phyloP scores from a whole-genome alignment of 2,797 vertebrate genomes.

The Amblyopsis hoosieri region DNA sequence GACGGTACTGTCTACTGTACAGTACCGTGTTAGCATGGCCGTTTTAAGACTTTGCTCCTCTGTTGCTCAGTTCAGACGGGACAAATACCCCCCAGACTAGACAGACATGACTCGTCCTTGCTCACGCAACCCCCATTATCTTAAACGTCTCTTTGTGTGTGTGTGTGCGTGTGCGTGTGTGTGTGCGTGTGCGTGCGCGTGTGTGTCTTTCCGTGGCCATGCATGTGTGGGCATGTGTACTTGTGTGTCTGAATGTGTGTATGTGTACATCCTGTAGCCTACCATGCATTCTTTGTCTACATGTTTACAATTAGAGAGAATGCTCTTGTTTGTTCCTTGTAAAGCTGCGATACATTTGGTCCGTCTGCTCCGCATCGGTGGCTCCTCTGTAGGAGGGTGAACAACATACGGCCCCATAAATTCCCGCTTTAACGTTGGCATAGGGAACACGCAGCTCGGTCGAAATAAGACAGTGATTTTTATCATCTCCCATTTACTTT shows the following conservation, averaged over 20 bases:
- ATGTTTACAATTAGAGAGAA: constrained; percentile 31
- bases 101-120: background rate
- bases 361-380: background rate
- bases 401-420: background rate
- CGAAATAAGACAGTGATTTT: background rate
- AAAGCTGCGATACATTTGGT: constrained; percentile 5
- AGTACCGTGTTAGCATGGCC: background rate
- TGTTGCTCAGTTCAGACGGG: constrained; percentile 3
- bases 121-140: constrained; percentile 18
- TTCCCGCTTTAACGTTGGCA: background rate
- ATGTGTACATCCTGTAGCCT: constrained; percentile 11
- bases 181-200: background rate
- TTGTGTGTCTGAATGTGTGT: background rate
- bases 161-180: constrained; percentile 8
- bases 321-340: constrained; percentile 17
- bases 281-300: constrained; percentile 17
- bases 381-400: constrained; percentile 1
- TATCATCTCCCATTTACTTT: no score
- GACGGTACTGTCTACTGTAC: background rate
- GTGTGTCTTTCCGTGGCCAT: background rate
- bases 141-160: constrained; percentile 20
- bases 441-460: background rate
- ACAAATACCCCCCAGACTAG: constrained; percentile 9
- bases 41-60: background rate
- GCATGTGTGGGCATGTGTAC: background rate